Conservation (phyloP, 2,113 vertebrate genomes). For the Callionymus lyra region DNA sequence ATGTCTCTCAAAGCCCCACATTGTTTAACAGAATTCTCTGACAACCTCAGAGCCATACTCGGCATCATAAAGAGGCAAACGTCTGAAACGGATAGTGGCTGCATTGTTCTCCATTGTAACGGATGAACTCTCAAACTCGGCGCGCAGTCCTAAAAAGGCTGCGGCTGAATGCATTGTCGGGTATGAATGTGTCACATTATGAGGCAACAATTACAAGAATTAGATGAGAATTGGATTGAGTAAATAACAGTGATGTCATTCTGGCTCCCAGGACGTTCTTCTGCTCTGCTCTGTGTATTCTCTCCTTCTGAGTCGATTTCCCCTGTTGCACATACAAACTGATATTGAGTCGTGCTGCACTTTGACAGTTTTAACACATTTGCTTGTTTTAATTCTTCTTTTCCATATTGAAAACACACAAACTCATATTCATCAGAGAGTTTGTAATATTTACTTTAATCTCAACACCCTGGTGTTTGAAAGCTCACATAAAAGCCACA, state of each 20-base stretch:
- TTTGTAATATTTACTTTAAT: too few relatives aligned
- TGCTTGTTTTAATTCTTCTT: too few relatives aligned
- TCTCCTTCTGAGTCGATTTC: conserved; percentile 11
- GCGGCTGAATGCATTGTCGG: conserved; percentile 24
- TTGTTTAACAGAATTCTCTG: conserved; percentile 37
- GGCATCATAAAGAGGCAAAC: conserved; percentile 30
- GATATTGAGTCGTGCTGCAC: too few relatives aligned
- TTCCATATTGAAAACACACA: too few relatives aligned
- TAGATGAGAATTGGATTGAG: conserved; percentile 37
- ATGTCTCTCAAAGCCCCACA: conserved; percentile 35
- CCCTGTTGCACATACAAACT: conserved; percentile 9
- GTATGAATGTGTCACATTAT: conserved; percentile 43
- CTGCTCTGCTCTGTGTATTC: not conserved
- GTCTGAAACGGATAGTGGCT: conserved; percentile 39
- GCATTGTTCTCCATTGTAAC: conserved; percentile 47
- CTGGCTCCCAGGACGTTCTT: conserved; percentile 22
- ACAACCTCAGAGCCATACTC: conserved; percentile 36
- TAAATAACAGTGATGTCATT: conserved; percentile 29
- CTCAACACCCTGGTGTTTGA: too few relatives aligned
- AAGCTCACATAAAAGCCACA: too few relatives aligned
- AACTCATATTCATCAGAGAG: too few relatives aligned
- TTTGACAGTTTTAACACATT: too few relatives aligned
- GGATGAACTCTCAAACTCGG: conserved; percentile 44
- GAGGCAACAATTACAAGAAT: conserved; percentile 60
- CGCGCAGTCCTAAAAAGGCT: conserved; percentile 24